Evolutionary conservation across 53 echinoderm and acorn worm genomes (phyloP).

Genomic region (Crossaster papposus): DNA sequence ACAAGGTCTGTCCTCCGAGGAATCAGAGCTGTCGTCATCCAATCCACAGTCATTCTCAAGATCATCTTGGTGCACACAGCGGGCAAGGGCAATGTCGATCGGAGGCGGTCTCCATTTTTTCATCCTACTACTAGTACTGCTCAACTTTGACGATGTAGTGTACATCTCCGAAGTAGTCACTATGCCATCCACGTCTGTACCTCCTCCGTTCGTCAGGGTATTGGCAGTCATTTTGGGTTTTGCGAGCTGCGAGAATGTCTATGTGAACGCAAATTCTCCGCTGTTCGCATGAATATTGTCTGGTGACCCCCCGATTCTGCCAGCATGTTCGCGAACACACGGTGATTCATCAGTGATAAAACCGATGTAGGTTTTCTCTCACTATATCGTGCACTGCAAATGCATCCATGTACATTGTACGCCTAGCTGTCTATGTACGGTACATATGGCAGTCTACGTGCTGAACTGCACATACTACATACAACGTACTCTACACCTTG

Average conservation of each 20-base stretch:
- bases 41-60: not conserved
- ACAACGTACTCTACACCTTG: too few relatives aligned
- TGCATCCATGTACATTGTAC: not conserved
- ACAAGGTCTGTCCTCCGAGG: not conserved
- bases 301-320: not conserved
- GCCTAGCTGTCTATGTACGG: not conserved
- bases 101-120: slow-evolving; percentile 37
- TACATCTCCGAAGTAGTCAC: not conserved
- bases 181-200: not conserved
- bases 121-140: too few relatives aligned
- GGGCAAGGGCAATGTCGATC: slow-evolving; percentile 44
- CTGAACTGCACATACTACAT: not conserved
- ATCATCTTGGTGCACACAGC: slow-evolving; percentile 3
- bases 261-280: not conserved
- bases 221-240: slow-evolving; percentile 13
- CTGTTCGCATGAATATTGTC: not conserved
- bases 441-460: not conserved
- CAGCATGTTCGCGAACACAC: slow-evolving; percentile 6
- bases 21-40: not conserved
- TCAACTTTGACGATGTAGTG: not conserved
- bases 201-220: slow-evolving; percentile 4
- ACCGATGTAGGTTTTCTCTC: too few relatives aligned
- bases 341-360: not conserved
- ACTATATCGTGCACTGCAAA: not conserved
- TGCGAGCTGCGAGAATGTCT: not conserved